phyloP scores from a whole-genome alignment of 2,888 invertebrate species.

The Dione vanillae region DNA sequence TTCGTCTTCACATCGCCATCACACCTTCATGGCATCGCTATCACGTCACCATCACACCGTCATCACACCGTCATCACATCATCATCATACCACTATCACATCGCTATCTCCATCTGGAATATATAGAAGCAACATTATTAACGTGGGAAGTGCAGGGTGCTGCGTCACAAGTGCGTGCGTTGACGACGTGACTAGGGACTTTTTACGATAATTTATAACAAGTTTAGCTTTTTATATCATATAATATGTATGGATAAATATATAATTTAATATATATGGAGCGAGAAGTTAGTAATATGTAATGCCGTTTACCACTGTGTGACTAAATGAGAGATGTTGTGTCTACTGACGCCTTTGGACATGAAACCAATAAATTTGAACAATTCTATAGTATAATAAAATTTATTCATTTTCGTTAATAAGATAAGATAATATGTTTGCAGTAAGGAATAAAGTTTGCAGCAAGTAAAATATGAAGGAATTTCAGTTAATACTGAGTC shows the following conservation, averaged over 20 bases:
- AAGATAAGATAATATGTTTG: too few relatives aligned
- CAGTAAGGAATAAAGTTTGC: too few relatives aligned
- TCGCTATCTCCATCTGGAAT: not conserved
- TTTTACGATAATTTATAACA: not conserved
- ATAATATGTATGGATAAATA: too few relatives aligned
- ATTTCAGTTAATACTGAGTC: too few relatives aligned
- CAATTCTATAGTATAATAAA: too few relatives aligned
- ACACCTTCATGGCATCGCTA: too few relatives aligned
- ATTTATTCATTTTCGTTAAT: too few relatives aligned
- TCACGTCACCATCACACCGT: too few relatives aligned
- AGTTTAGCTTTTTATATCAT: not conserved
- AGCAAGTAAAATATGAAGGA: too few relatives aligned
- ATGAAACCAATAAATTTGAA: too few relatives aligned
- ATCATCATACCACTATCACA: not conserved
- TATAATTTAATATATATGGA: not conserved
- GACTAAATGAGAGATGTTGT: not conserved
- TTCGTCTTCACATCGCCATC: not conserved
- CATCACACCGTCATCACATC: too few relatives aligned
- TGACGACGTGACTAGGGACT: not conserved
- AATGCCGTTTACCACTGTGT: not conserved
- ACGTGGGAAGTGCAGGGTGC: not conserved
- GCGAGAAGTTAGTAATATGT: not conserved
- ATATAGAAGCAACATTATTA: conserved; percentile 4
- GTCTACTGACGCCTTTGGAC: too few relatives aligned
- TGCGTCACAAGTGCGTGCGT: not conserved